Evolutionary conservation across 2,797 vertebrate genomes (phyloP).

Genomic region (Cirrhinus molitorella): DNA sequence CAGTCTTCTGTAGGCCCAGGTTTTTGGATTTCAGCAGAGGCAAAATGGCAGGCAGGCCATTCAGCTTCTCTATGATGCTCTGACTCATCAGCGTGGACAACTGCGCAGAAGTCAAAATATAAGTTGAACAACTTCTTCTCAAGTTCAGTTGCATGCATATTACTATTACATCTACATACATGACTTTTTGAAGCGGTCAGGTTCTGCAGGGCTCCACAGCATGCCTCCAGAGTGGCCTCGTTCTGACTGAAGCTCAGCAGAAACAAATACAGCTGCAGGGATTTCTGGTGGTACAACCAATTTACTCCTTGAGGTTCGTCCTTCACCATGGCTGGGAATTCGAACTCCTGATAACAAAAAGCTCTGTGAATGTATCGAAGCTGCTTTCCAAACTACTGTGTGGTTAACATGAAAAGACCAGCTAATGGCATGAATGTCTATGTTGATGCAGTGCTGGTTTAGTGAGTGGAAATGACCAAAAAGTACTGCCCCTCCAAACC

Average conservation of each 20-base stretch:
- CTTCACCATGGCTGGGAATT: slow-evolving; percentile 74
- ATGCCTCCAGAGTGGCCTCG: slow-evolving; percentile 85
- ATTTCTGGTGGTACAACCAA: slow-evolving; percentile 85
- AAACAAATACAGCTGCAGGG: slow-evolving; percentile 85
- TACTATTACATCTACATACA: slow-evolving; percentile 71
- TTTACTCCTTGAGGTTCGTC: slow-evolving; percentile 77
- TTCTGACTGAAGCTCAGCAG: slow-evolving; percentile 86
- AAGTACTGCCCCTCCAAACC: neutral
- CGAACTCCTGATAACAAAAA: slow-evolving; percentile 72
- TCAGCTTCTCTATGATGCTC: slow-evolving; percentile 84
- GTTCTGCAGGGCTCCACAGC: slow-evolving; percentile 92
- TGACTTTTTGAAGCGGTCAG: slow-evolving; percentile 85
- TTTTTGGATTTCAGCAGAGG: slow-evolving; percentile 82
- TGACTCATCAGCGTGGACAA: slow-evolving; percentile 86
- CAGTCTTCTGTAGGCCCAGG: slow-evolving; percentile 78
- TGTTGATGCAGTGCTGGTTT: neutral
- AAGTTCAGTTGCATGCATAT: neutral
- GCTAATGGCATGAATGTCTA: neutral
- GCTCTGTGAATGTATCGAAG: neutral
- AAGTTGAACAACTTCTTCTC: neutral
- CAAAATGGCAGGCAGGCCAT: slow-evolving; percentile 76
- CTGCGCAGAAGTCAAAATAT: slow-evolving; percentile 68
- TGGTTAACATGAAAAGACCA: too few relatives aligned
- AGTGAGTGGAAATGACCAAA: neutral
- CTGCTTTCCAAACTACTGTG: too few relatives aligned